These are phyloP conservation scores for Netelia melanura DNA, from an alignment of 2,888 invertebrate genomes.

Conservation along the genomic window DNA sequence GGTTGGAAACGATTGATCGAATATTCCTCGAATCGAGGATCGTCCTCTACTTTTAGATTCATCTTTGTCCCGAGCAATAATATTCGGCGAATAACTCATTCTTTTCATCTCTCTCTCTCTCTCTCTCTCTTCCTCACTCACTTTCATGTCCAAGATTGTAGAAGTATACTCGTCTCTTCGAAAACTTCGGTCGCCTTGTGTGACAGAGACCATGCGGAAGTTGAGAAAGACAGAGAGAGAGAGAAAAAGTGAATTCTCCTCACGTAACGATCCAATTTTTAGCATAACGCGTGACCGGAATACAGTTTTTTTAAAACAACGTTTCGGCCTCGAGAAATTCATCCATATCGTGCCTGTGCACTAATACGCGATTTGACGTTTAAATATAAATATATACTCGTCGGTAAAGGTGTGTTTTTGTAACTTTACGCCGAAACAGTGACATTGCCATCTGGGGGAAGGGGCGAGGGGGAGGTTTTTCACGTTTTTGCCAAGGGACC, in stretches of 20 bases:
- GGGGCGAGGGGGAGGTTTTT: not conserved
- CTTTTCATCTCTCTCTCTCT: not conserved
- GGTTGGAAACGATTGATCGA: conserved; percentile 58
- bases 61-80: conserved; percentile 25
- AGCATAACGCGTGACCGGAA: conserved; percentile 46
- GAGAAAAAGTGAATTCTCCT: conserved; percentile 19
- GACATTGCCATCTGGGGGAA: not conserved
- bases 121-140: not conserved
- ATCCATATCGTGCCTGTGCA: not conserved
- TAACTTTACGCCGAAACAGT: not conserved
- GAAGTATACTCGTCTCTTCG: not conserved
- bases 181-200: not conserved
- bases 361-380: not conserved
- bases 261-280: conserved; percentile 30
- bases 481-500: conserved; percentile 7
- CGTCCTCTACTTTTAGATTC: conserved; percentile 50
- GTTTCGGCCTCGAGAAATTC: conserved; percentile 15
- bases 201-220: not conserved
- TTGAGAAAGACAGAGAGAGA: not conserved
- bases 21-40: conserved; percentile 46
- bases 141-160: not conserved
- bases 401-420: not conserved
- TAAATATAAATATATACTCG: not conserved
- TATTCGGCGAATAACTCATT: not conserved
- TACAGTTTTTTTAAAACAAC: conserved; percentile 7